A percentile compares a stretch with the other conserved stretches of the same genome.
phyloP scores from a whole-genome alignment of 2,113 vertebrate genomes.

The Atlantisia rogersi region DNA sequence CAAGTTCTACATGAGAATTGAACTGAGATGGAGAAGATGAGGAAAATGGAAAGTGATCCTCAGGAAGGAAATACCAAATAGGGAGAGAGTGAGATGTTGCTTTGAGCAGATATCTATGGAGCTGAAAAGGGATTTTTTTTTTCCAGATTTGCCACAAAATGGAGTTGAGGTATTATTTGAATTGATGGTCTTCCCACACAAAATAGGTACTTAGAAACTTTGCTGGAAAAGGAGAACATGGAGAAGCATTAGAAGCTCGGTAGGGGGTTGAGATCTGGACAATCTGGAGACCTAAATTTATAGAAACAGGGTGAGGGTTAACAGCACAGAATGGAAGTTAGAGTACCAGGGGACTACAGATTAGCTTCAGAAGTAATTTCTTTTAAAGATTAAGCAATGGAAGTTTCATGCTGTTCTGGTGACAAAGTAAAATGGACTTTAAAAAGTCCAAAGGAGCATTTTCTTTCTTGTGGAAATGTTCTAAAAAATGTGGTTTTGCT shows the following conservation, averaged over 20 bases:
- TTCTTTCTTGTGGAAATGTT: not conserved
- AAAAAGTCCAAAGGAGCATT: not conserved
- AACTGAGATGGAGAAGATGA: not conserved
- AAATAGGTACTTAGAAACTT: not conserved
- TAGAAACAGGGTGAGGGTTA: not conserved
- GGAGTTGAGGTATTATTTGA: not conserved
- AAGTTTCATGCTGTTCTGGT: not conserved
- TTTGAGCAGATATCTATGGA: fast-evolving
- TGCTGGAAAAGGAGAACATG: not conserved
- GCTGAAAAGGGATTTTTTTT: not conserved
- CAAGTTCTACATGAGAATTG: not conserved
- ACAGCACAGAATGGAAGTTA: not conserved
- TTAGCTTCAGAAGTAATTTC: not conserved
- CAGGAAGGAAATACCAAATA: not conserved
- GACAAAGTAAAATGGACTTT: not conserved
- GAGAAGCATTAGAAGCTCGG: not conserved
- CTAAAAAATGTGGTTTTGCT: not conserved
- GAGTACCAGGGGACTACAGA: not conserved
- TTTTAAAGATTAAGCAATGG: not conserved
- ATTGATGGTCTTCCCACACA: not conserved
- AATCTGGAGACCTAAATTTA: not conserved
- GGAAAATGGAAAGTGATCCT: not conserved
- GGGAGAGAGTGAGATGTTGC: not conserved
- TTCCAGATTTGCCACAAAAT: not conserved
- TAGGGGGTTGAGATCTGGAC: not conserved